Base-by-base conservation (phyloP, 2,797 vertebrate genomes). In the Scomberomorus guttatus region DNA sequence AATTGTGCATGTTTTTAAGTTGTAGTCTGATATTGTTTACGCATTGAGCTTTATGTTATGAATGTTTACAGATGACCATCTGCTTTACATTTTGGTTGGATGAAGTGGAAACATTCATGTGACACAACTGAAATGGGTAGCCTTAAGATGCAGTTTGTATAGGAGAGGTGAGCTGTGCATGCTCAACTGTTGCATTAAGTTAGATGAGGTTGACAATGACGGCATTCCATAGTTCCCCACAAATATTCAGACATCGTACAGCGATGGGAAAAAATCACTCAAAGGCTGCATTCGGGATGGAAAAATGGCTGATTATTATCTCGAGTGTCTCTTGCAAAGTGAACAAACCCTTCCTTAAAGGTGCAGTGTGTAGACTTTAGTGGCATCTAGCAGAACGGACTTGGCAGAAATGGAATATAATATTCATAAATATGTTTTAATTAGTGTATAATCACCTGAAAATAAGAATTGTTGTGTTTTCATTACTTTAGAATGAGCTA, bases 31-130 rank as follows among this genome's bases (percentile, higher is more conserved):
- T 85, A 52, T 83, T 90, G 91, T 93, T 91, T 91, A 89, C 10
- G 29, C 70, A 57, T 72, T 56, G 1, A 58, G 76, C 70, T 81
- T 81, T 80, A 82, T 64, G 87, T 78, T 72, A 34, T 79, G 75
- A 12, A 15, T 93, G 88, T 91, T 92, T 91, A 89, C 77, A 75
- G 82, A 72, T 58, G 72, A 73, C 71, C 86, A 92, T 92, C 91
- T 93, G 93, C 87, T 90, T 75, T 67, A 72, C 62, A 75, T 93
- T 92, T 89, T 3, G 9, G 66, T 6, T 6, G 78, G 77, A 69
- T 51, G 63, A 56, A 83, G 61, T 75, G 76, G 83, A 90, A 90
- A 89, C 75, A 84, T 79, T 84, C 62, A 73, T 76, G 84, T 48
- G 87, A 86, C 82, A 80, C 73, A 48, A 84, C 44, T 64, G 72